A percentile compares a stretch with the other conserved stretches of the same genome.
These are phyloP conservation scores for Proteles cristata DNA, from an alignment of 2,113 vertebrate genomes.

Conservation along the genomic window DNA sequence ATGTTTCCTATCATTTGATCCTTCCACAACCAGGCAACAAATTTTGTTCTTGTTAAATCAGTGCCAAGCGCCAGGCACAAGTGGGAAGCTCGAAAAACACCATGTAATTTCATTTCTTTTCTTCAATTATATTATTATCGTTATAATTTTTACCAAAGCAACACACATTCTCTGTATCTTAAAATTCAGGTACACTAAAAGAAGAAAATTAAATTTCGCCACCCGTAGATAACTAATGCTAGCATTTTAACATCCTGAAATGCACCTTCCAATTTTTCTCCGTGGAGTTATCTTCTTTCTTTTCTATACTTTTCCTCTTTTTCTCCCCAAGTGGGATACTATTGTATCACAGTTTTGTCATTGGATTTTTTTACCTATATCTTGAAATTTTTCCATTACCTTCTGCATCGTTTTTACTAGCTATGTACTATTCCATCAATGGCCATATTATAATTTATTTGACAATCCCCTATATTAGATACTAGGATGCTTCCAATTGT, in stretches of 20 bases:
- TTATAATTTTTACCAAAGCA: neutral
- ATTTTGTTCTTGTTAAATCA: neutral
- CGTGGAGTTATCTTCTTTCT: neutral
- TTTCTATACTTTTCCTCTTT: neutral
- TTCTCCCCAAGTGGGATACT: neutral
- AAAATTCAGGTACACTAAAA: conserved; percentile 20
- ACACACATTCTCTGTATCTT: neutral
- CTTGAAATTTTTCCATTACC: neutral
- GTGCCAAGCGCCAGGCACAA: neutral
- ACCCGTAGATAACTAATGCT: neutral
- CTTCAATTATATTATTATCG: neutral
- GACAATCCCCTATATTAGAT: neutral
- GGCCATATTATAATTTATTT: conserved; percentile 5
- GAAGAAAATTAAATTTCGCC: neutral
- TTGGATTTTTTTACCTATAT: neutral
- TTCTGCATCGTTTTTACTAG: neutral
- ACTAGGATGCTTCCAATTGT: neutral
- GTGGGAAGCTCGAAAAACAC: neutral
- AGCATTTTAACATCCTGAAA: neutral
- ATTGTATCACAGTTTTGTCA: neutral
- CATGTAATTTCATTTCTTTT: neutral
- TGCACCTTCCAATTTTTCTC: neutral
- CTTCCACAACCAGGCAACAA: neutral
- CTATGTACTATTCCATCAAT: neutral
- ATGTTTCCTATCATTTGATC: neutral